A percentile compares a stretch with the other conserved stretches of the same genome.
phyloP scores from a whole-genome alignment of 2,113 vertebrate species.

The Planiliza haematocheilus region DNA sequence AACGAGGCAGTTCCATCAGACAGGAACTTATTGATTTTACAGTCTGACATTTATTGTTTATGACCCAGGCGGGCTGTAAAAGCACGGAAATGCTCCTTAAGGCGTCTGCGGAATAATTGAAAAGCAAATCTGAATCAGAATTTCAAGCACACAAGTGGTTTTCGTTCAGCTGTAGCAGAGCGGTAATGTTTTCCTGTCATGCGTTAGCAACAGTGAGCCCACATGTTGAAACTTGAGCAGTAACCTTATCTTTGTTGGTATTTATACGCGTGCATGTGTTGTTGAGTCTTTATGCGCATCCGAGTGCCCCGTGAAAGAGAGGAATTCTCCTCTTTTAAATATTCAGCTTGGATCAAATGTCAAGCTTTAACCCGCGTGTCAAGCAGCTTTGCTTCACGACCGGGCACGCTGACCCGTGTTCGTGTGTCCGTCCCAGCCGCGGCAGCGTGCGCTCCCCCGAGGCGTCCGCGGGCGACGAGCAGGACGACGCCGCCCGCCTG shows the following conservation, averaged over 20 bases:
- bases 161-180: slow-evolving; percentile 36
- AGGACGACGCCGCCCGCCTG: slow-evolving; percentile 81
- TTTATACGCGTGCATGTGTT: slow-evolving; percentile 26
- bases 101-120: slow-evolving; percentile 33
- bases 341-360: slow-evolving; percentile 59
- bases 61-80: not conserved
- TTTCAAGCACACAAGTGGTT: slow-evolving; percentile 40
- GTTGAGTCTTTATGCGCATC: slow-evolving; percentile 12
- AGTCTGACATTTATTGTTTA: slow-evolving; percentile 33
- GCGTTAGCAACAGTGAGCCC: slow-evolving; percentile 34
- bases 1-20: slow-evolving; percentile 13
- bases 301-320: slow-evolving; percentile 11
- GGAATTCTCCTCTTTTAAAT: slow-evolving; percentile 54
- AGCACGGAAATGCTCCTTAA: not conserved
- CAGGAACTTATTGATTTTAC: slow-evolving; percentile 25
- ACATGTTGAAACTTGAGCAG: slow-evolving; percentile 25
- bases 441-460: slow-evolving; percentile 79
- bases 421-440: slow-evolving; percentile 74
- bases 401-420: slow-evolving; percentile 15
- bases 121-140: slow-evolving; percentile 41
- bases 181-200: slow-evolving; percentile 29
- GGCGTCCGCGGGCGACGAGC: slow-evolving; percentile 76
- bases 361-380: slow-evolving; percentile 10
- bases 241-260: slow-evolving; percentile 56
- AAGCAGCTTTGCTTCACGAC: not conserved